Evolutionary conservation across 2,113 vertebrate genomes (phyloP).

Genomic region (Morone saxatilis): DNA sequence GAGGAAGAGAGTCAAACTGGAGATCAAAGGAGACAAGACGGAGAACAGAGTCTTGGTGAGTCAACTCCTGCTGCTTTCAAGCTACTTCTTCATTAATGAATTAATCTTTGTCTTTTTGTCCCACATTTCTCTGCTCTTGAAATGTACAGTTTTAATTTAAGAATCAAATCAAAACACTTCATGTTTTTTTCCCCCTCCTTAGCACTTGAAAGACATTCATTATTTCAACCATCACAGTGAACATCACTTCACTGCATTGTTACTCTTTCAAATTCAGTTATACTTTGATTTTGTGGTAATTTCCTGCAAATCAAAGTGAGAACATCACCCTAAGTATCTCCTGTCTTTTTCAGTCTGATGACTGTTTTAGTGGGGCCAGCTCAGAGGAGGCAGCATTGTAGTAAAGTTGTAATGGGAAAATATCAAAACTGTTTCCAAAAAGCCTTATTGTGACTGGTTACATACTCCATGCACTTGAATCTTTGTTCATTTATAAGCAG

Average conservation of each 20-base stretch:
- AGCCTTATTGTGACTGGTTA: neutral
- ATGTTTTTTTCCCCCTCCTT: neutral
- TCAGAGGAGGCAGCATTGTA: neutral
- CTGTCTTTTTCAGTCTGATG: neutral
- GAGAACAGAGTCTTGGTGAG: slow-evolving; percentile 98
- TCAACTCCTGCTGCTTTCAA: slow-evolving; percentile 74
- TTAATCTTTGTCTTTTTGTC: slow-evolving; percentile 7
- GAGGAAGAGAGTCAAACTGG: slow-evolving; percentile 95
- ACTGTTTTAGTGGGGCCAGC: neutral
- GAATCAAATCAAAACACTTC: slow-evolving; percentile 13
- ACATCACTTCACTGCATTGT: neutral
- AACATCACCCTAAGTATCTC: neutral
- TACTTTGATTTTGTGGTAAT: slow-evolving; percentile 8
- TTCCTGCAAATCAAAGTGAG: neutral
- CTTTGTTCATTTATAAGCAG: neutral
- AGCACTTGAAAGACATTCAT: slow-evolving; percentile 1
- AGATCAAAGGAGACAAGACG: slow-evolving; percentile 95
- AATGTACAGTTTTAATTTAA: neutral
- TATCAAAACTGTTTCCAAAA: neutral
- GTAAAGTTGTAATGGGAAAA: neutral
- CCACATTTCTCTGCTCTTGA: slow-evolving; percentile 9
- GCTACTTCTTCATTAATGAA: slow-evolving; percentile 30
- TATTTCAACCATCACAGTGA: neutral
- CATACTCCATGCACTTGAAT: neutral
- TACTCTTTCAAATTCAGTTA: neutral